Conservation (phyloP, 2,888 invertebrate genomes). For the Eupsilia transversa region DNA sequence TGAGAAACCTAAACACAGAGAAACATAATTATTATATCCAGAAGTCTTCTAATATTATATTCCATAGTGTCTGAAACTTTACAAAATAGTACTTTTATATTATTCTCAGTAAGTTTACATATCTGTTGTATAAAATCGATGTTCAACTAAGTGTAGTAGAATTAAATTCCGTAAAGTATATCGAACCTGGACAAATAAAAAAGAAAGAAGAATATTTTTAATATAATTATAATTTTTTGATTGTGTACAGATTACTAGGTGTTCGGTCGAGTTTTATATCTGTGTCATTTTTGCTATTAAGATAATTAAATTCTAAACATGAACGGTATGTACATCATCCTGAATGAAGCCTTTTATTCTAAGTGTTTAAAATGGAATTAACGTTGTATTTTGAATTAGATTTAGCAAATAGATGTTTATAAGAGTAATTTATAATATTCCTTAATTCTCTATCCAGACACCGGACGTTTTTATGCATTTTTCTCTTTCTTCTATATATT, state of each 20-base stretch:
- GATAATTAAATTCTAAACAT: slow-evolving; percentile 63
- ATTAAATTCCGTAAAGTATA: slow-evolving; percentile 62
- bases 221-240: slow-evolving; percentile 79
- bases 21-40: slow-evolving; percentile 35
- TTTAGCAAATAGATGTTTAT: slow-evolving; percentile 63
- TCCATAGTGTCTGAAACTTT: slow-evolving; percentile 60
- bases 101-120: slow-evolving; percentile 60
- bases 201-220: slow-evolving; percentile 77
- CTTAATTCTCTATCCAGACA: slow-evolving; percentile 49
- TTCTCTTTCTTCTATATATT: slow-evolving; percentile 45
- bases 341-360: slow-evolving; percentile 67
- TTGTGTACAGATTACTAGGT: slow-evolving; percentile 78
- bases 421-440: slow-evolving; percentile 62
- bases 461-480: slow-evolving; percentile 48
- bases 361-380: slow-evolving; percentile 66
- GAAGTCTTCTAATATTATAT: slow-evolving; percentile 52
- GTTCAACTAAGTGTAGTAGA: slow-evolving; percentile 53
- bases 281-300: slow-evolving; percentile 73
- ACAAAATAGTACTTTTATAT: slow-evolving; percentile 50
- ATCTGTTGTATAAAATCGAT: slow-evolving; percentile 53
- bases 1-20: slow-evolving; percentile 13
- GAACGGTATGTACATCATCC: slow-evolving; percentile 52
- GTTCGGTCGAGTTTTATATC: slow-evolving; percentile 76
- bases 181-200: slow-evolving; percentile 49
- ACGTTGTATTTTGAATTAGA: slow-evolving; percentile 66